Conservation (phyloP, 2,797 vertebrate species). For the Gallinago nigripennis region DNA sequence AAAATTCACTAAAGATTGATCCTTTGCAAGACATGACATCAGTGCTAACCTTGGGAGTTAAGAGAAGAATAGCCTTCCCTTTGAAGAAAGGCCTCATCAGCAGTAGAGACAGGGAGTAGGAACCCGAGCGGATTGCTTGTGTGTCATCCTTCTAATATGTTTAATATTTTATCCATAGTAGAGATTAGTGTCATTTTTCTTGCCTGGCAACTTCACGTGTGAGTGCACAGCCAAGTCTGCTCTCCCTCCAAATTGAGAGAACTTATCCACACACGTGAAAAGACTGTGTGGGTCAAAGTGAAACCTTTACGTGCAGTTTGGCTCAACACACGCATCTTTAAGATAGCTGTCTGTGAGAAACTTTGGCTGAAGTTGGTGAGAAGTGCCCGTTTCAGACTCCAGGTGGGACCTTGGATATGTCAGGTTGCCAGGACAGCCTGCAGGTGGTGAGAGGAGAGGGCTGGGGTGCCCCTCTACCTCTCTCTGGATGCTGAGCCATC, state of each 20-base stretch:
- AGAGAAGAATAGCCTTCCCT: not conserved
- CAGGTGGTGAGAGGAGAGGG: not conserved
- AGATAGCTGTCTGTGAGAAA: not conserved
- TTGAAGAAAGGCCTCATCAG: not conserved
- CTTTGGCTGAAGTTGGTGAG: not conserved
- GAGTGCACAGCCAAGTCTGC: not conserved
- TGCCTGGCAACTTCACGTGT: not conserved
- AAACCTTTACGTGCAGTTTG: not conserved
- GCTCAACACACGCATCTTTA: not conserved
- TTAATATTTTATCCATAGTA: slow-evolving; percentile 18
- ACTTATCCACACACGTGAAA: not conserved
- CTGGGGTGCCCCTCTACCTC: not conserved
- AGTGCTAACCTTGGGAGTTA: slow-evolving; percentile 17
- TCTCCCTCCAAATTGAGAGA: not conserved
- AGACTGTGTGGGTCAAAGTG: not conserved
- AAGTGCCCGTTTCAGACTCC: not conserved
- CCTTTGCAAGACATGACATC: not conserved
- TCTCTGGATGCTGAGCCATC: not conserved
- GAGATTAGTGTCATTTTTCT: slow-evolving; percentile 21
- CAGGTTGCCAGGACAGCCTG: not conserved
- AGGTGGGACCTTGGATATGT: not conserved
- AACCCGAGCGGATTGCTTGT: not conserved
- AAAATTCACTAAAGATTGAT: not conserved
- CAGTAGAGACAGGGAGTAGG: not conserved
- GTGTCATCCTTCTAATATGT: not conserved